Conservation (phyloP, 2,797 vertebrate genomes). For the Erithacus rubecula region DNA sequence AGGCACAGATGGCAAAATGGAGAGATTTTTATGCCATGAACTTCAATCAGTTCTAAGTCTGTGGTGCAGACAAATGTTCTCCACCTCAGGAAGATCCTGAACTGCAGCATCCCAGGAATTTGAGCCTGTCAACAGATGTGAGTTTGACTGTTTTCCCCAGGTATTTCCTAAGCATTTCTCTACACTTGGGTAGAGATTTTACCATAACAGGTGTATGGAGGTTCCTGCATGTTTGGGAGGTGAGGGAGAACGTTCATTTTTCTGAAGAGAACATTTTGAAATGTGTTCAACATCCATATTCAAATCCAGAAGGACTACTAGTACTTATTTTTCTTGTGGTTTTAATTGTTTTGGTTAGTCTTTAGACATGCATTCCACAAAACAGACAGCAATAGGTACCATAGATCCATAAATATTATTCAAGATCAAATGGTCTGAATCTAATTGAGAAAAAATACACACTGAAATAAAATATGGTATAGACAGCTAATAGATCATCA, state of each 20-base stretch:
- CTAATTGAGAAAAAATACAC: neutral
- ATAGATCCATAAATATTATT: neutral
- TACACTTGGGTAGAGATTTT: neutral
- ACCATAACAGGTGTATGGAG: neutral
- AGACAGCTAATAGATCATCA: neutral
- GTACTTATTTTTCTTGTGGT: neutral
- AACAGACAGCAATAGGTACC: neutral
- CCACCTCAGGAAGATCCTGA: neutral
- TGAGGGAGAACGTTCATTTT: rapidly evolving
- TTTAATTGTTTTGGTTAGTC: neutral
- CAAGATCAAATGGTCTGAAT: neutral
- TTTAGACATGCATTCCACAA: neutral
- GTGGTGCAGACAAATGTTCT: rapidly evolving
- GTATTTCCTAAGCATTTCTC: neutral
- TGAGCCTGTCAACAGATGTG: neutral
- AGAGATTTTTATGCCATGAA: too few relatives aligned
- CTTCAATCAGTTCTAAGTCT: too few relatives aligned
- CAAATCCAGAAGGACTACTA: neutral
- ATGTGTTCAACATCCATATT: rapidly evolving
- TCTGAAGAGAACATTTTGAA: neutral
- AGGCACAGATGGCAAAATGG: too few relatives aligned
- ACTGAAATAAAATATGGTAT: neutral
- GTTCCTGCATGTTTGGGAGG: neutral
- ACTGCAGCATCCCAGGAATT: neutral
- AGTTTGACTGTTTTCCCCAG: neutral